Evolutionary conservation across 2,797 vertebrate genomes (phyloP).

Genomic region (Decapterus maruadsi): DNA sequence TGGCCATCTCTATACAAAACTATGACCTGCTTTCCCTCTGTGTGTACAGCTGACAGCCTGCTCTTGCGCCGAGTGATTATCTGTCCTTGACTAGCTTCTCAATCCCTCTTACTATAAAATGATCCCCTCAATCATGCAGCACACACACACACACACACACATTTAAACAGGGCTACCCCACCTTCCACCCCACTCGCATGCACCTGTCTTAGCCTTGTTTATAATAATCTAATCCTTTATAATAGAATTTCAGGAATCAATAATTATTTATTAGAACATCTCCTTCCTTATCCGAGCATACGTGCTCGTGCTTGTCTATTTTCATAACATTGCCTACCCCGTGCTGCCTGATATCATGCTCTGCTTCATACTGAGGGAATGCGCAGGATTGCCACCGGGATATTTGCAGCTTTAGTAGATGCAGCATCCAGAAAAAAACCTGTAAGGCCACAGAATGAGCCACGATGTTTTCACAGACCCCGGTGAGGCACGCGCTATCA

Average conservation of each 20-base stretch:
- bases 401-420: conserved; percentile 70
- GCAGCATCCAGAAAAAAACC: conserved; percentile 62
- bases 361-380: conserved; percentile 72
- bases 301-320: conserved; percentile 52
- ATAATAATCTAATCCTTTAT: conserved; percentile 62
- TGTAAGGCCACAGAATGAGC: conserved; percentile 58
- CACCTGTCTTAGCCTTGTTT: conserved; percentile 60
- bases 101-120: conserved; percentile 70
- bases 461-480: conserved; percentile 69
- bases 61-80: conserved; percentile 76
- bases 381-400: conserved; percentile 57
- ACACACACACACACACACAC: conserved; percentile 33
- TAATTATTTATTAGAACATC: conserved; percentile 66
- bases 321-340: conserved; percentile 61
- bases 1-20: conserved; percentile 67
- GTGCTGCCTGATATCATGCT: conserved; percentile 41
- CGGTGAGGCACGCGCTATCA: conserved; percentile 55
- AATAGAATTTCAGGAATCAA: conserved; percentile 65
- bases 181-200: conserved; percentile 20
- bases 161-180: conserved; percentile 36
- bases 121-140: conserved; percentile 70
- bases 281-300: conserved; percentile 26
- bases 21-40: conserved; percentile 69
- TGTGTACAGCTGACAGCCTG: conserved; percentile 81
- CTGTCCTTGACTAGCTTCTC: conserved; percentile 76